Base-by-base conservation (phyloP, 64 coral and sea anemone genomes). In the Porites australiensis region DNA sequence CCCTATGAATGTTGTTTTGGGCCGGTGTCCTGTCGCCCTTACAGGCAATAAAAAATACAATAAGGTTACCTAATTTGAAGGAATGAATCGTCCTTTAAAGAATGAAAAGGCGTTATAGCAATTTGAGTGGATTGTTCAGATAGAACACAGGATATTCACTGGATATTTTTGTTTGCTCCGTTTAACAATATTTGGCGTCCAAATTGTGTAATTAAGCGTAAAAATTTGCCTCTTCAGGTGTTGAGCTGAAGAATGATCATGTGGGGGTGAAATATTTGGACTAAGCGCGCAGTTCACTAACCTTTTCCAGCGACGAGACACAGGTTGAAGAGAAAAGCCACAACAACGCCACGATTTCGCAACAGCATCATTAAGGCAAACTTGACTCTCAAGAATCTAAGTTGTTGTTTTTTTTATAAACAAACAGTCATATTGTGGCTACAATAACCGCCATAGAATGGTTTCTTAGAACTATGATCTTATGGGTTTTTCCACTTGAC, bases 351-450 rank as follows among this genome's bases (percentile, higher is more conserved):
- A 75, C 46, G 45, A 19, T 13, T 8, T 68, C 63, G 46, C 61
- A 65, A 84, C 8, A 18, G 50, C 81, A 49, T 20, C 81, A 84
- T 51, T 68, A 6, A 15, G 46, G 53, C 53, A 55, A 55, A 51
- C 16, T 84, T 84, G 43, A 9, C 65, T 82, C 19, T 8, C 45
- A 68, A 68, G 61, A 22, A 22, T 51, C 81, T 50, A 50, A n/a
- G 61, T 51, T 44, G 20, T 46, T 5, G 8, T 84, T 50, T 44
- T 67, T 20, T 68, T 84, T 23, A 68, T 50, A 84, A 84, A 50
- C 61, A 68, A 84, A 52, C 66, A 68, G 61, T 51, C 81, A 84
- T 84, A 46, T 51, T 84, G 66, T 84, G 47, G 6, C 81, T 68
- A 65, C 16, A 46, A 22, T 52, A 20, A 84, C 64, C 61, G 81